Conservation (phyloP, 2,888 invertebrate genomes). For the Drosophila meridiana region DNA sequence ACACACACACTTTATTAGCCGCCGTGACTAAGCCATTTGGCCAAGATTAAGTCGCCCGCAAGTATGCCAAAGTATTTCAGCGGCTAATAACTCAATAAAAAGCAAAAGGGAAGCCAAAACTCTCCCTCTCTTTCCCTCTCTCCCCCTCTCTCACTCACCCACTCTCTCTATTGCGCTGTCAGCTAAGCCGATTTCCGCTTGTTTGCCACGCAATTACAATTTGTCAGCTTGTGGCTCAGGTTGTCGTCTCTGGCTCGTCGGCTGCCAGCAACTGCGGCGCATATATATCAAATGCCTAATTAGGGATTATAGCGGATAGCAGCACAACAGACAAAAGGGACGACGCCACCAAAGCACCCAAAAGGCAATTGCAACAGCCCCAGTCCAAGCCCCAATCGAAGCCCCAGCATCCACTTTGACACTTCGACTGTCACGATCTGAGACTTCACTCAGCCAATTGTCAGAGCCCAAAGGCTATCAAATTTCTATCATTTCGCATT, state of each 20-base stretch:
- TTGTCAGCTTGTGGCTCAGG: conserved; percentile 71
- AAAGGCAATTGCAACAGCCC: background rate
- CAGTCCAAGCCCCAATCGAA: background rate
- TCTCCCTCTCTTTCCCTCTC: background rate
- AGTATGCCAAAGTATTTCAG: conserved; percentile 43
- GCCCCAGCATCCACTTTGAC: conserved; percentile 28
- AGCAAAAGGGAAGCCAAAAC: background rate
- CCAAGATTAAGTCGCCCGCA: conserved; percentile 55
- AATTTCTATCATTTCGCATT: conserved; percentile 13
- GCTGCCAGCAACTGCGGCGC: conserved; percentile 36
- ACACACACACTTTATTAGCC: conserved; percentile 55
- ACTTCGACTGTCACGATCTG: conserved; percentile 47
- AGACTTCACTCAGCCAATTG: conserved; percentile 40
- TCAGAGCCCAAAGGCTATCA: conserved; percentile 36
- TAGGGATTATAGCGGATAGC: conserved; percentile 69
- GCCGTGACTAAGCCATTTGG: conserved; percentile 59
- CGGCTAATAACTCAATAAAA: conserved; percentile 74
- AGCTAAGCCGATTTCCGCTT: conserved; percentile 79
- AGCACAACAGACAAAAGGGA: conserved; percentile 20
- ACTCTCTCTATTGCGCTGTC: conserved; percentile 4
- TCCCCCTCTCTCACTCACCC: background rate
- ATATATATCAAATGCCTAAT: conserved; percentile 71
- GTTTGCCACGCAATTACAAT: conserved; percentile 80
- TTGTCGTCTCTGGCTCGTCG: conserved; percentile 24
- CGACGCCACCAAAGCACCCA: conserved; percentile 24